Base-by-base conservation (phyloP, 2,113 vertebrate species). In the Epinephelus lanceolatus region DNA sequence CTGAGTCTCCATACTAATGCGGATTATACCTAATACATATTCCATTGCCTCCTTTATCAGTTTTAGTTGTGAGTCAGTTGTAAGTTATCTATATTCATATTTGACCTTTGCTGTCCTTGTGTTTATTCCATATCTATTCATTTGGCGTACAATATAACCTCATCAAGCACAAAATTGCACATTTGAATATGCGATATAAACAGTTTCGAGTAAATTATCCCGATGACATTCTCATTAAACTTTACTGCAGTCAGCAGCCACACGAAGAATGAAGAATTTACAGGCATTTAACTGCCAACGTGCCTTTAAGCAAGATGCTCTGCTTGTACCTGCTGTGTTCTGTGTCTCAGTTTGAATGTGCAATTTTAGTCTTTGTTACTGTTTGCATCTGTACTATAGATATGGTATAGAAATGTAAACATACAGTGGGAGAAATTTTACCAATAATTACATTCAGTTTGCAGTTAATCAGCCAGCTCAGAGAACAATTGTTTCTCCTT, bases 1-100 rank as follows among this genome's bases (percentile, higher is more conserved):
- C 47, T 57, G 55, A 42, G 80, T 87, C 63, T 84, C 80, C 49
- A 71, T 65, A 53, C 71, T 77, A 86, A 83, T 73, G 52, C 40
- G 71, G 63, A 81, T 71, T 80, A 60, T 25, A 62, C 33, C 71
- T 86, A 76, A 87, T 91, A 70, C 81, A 91, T 89, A 84, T 85
- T 88, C 61, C 81, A 80, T 70, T 14, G 59, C 25, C 60, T 69
- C 78, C 71, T 88, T 88, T 68, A 33, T 90, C 88, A 80, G 79
- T 88, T 66, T 77, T 61, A 80, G 61, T 42, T 1, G 27, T 25
- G 30, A 0, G 83, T 89, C 86, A 85, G 56, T 71, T 74, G 47
- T 84, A 47, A 92, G 85, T 89, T 78, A 80, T 85, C 57, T 71
- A 62, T 78, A 84, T 81, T 89, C 69, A 73, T 68, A 63, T 71